Conservation (phyloP, 2,113 vertebrate species). For the Chamaetylas fuelleborni region DNA sequence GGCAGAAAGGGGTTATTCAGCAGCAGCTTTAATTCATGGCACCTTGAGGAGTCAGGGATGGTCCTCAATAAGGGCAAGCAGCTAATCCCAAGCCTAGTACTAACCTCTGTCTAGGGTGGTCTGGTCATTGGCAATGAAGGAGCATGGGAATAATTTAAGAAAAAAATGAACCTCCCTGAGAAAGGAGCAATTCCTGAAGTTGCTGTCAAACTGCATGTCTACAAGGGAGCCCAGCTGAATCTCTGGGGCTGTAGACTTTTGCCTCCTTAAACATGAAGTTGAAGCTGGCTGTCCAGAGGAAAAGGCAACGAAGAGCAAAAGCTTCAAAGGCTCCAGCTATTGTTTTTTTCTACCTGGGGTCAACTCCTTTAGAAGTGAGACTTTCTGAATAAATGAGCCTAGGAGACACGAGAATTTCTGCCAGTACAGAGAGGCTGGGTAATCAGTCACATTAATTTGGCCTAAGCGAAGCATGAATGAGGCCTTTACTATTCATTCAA, state of each 20-base stretch:
- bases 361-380: not conserved
- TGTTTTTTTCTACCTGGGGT: not conserved
- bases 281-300: not conserved
- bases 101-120: not conserved
- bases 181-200: not conserved
- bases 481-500: slow-evolving; percentile 51
- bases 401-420: not conserved
- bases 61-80: not conserved
- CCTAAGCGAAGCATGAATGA: slow-evolving; percentile 40
- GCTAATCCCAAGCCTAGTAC: not conserved
- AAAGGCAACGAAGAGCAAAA: not conserved
- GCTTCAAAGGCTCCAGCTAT: not conserved
- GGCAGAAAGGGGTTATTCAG: not conserved
- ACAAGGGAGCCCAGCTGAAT: not conserved
- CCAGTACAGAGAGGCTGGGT: not conserved
- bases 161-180: not conserved
- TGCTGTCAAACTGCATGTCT: not conserved
- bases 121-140: not conserved
- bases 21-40: not conserved
- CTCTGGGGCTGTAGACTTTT: not conserved
- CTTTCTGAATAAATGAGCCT: not conserved
- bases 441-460: slow-evolving; percentile 56
- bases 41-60: not conserved
- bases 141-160: not conserved
- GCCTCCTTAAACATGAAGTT: not conserved